phyloP scores from a whole-genome alignment of 2,888 invertebrate genomes.

The Bembecia ichneumoniformis region DNA sequence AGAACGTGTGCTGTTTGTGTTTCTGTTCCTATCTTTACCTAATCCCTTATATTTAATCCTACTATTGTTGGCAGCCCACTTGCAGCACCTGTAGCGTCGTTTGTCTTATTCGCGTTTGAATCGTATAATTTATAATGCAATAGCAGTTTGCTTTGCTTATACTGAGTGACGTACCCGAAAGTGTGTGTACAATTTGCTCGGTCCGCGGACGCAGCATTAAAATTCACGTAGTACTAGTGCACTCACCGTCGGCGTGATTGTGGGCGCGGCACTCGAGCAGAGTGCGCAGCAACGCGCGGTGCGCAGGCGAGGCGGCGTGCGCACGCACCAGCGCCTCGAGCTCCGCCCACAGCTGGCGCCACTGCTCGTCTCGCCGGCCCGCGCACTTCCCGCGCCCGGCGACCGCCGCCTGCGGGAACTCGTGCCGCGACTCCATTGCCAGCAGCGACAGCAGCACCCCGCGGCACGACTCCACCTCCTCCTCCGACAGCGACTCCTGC shows the following conservation, averaged over 20 bases:
- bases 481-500: conserved; percentile 86
- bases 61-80: too few species aligned
- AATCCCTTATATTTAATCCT: too few species aligned
- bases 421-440: conserved; percentile 86
- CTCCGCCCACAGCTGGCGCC: conserved; percentile 91
- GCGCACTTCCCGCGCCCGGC: conserved; percentile 37
- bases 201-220: too few species aligned
- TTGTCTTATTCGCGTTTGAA: too few species aligned
- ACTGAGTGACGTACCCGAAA: too few species aligned
- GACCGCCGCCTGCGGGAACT: conserved; percentile 56
- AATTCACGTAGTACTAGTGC: too few species aligned
- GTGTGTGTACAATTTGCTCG: too few species aligned
- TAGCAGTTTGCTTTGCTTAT: too few species aligned
- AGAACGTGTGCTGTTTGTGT: too few species aligned
- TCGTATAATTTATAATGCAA: too few species aligned
- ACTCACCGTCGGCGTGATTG: conserved; percentile 40
- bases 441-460: conserved; percentile 87
- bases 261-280: conserved; percentile 80
- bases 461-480: conserved; percentile 88
- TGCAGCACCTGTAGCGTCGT: too few species aligned
- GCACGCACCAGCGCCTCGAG: conserved; percentile 86
- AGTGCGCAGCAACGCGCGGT: conserved; percentile 83
- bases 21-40: too few species aligned
- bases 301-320: conserved; percentile 83
- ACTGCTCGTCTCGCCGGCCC: conserved; percentile 88